A percentile compares a stretch with the other conserved stretches of the same genome.
Evolutionary conservation across 2,888 invertebrate genomes (phyloP).

Genomic region (Siphlonurus alternatus): DNA sequence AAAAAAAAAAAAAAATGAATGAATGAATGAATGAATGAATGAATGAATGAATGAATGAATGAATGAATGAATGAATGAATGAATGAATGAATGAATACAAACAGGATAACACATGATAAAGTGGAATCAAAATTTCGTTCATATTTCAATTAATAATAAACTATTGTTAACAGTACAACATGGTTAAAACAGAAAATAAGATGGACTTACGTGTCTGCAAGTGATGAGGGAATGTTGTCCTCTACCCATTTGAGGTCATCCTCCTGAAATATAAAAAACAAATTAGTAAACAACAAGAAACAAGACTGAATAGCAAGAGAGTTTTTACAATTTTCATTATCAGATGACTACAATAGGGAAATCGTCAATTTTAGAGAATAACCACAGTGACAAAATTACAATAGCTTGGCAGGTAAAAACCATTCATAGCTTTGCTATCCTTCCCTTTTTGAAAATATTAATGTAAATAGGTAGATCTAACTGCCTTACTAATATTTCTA

Average conservation of each 20-base stretch:
- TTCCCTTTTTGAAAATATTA: too few species aligned
- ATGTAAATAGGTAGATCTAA: too few species aligned
- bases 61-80: too few species aligned
- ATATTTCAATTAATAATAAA: conserved; percentile 3
- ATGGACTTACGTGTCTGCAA: conserved; percentile 42
- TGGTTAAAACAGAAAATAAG: not conserved
- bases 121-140: not conserved
- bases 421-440: too few species aligned
- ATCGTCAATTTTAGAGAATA: too few species aligned
- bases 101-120: conserved; percentile 1
- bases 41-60: too few species aligned
- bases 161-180: not conserved
- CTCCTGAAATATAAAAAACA: conserved; percentile 31
- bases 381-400: too few species aligned
- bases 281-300: too few species aligned
- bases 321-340: too few species aligned
- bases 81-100: conserved; percentile 10
- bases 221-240: conserved; percentile 71
- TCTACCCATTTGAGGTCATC: conserved; percentile 84
- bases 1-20: conserved; percentile 7
- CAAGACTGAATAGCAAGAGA: too few species aligned
- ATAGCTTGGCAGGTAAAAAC: too few species aligned
- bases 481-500: conserved; percentile 7
- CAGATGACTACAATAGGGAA: too few species aligned
- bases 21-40: not conserved